A percentile compares a stretch with the other conserved stretches of the same genome.
These are phyloP conservation scores for Xestobium rufovillosum DNA, from an alignment of 2,888 invertebrate genomes.

Conservation along the genomic window DNA sequence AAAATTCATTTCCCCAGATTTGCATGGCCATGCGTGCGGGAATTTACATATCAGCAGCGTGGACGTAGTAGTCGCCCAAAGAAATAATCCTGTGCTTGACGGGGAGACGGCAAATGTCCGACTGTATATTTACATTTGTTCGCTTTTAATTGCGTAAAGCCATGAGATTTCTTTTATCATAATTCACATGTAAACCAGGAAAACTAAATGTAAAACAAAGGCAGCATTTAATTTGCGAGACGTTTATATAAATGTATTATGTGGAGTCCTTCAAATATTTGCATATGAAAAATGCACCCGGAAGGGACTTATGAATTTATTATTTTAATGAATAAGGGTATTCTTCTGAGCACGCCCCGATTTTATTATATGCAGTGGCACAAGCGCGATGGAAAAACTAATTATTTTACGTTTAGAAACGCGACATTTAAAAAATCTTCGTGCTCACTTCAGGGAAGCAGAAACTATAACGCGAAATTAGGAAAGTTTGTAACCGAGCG, in stretches of 20 bases:
- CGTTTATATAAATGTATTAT: constrained; percentile 17
- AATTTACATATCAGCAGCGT: constrained; percentile 31
- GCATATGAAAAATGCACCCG: constrained; percentile 15
- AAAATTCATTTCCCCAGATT: constrained; percentile 33
- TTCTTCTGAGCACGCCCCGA: no score
- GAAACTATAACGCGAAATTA: no score
- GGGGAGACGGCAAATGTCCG: constrained; percentile 10
- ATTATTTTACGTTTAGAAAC: no score
- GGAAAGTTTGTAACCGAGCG: no score
- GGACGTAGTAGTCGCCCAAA: constrained; percentile 23
- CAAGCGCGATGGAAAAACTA: no score
- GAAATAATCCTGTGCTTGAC: constrained; percentile 9
- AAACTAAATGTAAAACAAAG: constrained; percentile 32
- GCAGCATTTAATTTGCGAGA: constrained; percentile 29
- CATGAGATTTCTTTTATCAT: constrained; percentile 36
- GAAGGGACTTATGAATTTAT: constrained; percentile 1
- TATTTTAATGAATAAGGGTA: constrained; percentile 2
- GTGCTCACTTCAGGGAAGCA: no score
- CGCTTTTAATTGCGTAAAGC: constrained; percentile 33
- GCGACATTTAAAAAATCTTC: no score
- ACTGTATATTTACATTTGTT: constrained; percentile 29
- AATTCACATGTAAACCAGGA: constrained; percentile 34
- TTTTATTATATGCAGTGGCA: no score
- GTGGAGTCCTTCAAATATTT: constrained; percentile 15
- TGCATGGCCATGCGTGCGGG: constrained; percentile 33